Conservation (phyloP, 2,888 invertebrate genomes). For the Zeuzera pyrina region DNA sequence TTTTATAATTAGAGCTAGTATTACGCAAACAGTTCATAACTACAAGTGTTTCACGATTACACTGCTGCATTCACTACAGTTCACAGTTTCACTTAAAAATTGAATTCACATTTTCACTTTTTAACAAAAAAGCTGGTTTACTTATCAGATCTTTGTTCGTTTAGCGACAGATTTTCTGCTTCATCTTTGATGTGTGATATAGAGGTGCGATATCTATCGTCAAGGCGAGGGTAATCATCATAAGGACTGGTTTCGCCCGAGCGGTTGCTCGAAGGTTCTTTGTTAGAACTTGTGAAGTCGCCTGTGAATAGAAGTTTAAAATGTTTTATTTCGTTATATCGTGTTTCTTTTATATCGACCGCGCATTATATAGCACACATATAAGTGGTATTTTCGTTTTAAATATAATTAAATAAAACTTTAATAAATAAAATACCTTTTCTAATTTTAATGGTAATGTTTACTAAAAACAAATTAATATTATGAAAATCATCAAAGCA, state of each 20-base stretch:
- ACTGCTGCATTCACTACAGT: neutral
- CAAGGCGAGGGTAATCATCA: conserved; percentile 54
- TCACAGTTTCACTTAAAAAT: neutral
- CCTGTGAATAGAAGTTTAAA: conserved; percentile 18
- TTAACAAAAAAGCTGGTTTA: conserved; percentile 23
- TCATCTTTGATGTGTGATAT: conserved; percentile 64
- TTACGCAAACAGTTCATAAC: conserved; percentile 1
- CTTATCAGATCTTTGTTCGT: conserved; percentile 67
- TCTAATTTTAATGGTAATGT: too few species aligned
- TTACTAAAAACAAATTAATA: too few species aligned
- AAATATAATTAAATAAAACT: too few species aligned
- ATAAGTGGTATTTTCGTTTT: too few species aligned
- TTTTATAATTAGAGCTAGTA: conserved; percentile 1
- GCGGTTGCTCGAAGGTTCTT: conserved; percentile 56
- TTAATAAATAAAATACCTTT: too few species aligned
- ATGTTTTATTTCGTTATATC: neutral
- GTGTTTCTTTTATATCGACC: too few species aligned
- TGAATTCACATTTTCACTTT: neutral
- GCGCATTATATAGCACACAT: too few species aligned
- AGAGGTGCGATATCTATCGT: conserved; percentile 55
- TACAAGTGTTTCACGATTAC: neutral
- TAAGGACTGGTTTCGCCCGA: conserved; percentile 61
- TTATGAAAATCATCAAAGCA: too few species aligned
- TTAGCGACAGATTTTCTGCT: conserved; percentile 66
- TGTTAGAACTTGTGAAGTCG: conserved; percentile 53